Evolutionary conservation across 1,140 invertebrate species (phyloP).

Genomic region (Drosophila malerkotliana): DNA sequence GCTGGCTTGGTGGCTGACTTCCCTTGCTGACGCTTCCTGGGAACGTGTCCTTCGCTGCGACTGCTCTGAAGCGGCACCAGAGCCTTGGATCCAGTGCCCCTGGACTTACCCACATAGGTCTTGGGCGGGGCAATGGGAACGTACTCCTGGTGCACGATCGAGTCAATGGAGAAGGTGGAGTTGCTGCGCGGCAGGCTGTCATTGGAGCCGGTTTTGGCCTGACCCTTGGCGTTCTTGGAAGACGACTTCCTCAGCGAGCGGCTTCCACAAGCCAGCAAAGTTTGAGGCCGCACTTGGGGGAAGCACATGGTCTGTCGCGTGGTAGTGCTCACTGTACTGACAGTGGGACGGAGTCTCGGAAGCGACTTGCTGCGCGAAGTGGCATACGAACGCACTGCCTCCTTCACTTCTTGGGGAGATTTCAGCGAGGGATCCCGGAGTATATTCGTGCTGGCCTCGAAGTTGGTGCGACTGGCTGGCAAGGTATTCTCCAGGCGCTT

Average conservation of each 20-base stretch:
- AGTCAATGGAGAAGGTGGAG: conserved; percentile 82
- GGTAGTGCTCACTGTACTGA: conserved; percentile 61
- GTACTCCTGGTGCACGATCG: conserved; percentile 55
- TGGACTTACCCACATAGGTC: conserved; percentile 64
- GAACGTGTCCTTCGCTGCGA: conserved; percentile 70
- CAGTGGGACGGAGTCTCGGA: conserved; percentile 57
- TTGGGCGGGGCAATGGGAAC: conserved; percentile 57
- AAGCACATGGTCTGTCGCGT: conserved; percentile 74
- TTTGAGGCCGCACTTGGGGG: conserved; percentile 57
- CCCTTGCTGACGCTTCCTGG: conserved; percentile 41
- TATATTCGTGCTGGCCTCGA: conserved; percentile 82
- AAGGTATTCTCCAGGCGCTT: conserved; percentile 77
- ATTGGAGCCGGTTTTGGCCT: conserved; percentile 50
- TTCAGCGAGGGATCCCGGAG: conserved; percentile 85
- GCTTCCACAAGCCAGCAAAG: conserved; percentile 54
- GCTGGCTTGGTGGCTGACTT: conserved; percentile 13
- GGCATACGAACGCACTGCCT: conserved; percentile 85
- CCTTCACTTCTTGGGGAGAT: conserved; percentile 86
- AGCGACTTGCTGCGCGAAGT: conserved; percentile 73
- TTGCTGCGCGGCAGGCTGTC: conserved; percentile 76
- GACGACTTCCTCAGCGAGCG: conserved; percentile 45
- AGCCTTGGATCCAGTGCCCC: conserved; percentile 24
- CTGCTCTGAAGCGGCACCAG: conserved; percentile 55
- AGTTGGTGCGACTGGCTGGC: conserved; percentile 65
- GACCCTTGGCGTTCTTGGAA: conserved; percentile 34